A percentile compares a stretch with the other conserved stretches of the same genome.
Conservation (phyloP, 2,113 vertebrate genomes). For the Prietella phreatophila region DNA sequence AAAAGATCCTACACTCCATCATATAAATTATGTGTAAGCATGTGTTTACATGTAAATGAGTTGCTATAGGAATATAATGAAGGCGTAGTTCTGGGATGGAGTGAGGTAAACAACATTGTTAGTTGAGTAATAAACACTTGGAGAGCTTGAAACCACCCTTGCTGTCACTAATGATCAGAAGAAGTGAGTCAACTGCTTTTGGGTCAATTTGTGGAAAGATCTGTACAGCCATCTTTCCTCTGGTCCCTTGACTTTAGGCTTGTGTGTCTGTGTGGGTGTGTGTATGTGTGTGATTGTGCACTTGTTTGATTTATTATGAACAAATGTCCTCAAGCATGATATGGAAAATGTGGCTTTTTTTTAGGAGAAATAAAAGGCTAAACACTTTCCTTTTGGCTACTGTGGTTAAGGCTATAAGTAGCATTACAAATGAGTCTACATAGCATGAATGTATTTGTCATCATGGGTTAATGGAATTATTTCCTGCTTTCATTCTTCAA, state of each 20-base stretch:
- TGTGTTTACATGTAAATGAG: background rate
- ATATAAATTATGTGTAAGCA: background rate
- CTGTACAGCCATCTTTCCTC: constrained; percentile 18
- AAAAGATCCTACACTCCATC: background rate
- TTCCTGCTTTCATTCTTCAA: background rate
- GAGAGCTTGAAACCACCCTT: constrained; percentile 2
- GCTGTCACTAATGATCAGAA: constrained; percentile 35
- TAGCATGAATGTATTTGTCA: background rate
- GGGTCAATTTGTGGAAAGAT: constrained; percentile 39
- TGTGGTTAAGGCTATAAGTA: background rate
- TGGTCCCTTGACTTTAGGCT: background rate
- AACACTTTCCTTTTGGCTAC: background rate
- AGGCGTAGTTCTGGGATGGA: background rate
- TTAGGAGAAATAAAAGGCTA: background rate
- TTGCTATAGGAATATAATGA: constrained; percentile 8
- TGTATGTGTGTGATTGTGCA: constrained; percentile 4
- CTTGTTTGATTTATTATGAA: background rate
- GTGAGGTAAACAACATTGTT: background rate
- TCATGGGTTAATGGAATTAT: background rate
- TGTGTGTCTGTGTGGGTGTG: constrained; percentile 24
- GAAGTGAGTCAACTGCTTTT: constrained; percentile 47
- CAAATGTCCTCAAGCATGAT: background rate
- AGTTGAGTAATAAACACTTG: constrained; percentile 13
- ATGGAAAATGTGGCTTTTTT: constrained; percentile 12
- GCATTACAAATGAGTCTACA: background rate